Conservation (phyloP, 2,888 invertebrate genomes). For the Noctua fimbriata region DNA sequence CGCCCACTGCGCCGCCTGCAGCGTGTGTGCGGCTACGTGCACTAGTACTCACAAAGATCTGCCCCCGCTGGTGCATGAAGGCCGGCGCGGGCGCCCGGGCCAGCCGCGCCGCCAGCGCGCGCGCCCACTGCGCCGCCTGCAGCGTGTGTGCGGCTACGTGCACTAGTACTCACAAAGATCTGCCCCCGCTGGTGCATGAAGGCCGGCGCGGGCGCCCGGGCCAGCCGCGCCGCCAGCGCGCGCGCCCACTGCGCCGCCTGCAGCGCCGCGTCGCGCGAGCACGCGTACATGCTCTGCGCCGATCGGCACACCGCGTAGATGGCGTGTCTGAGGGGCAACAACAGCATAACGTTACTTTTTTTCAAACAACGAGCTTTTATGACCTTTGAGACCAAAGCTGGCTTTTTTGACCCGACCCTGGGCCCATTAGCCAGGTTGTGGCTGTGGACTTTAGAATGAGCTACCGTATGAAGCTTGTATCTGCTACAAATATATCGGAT, state of each 20-base stretch:
- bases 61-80: too few species aligned
- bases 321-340: conserved; percentile 73
- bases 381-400: too few species aligned
- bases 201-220: conserved; percentile 73
- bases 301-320: conserved; percentile 92
- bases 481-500: too few species aligned
- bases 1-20: too few species aligned
- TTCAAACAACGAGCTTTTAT: neutral
- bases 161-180: conserved; percentile 68
- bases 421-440: neutral
- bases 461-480: too few species aligned
- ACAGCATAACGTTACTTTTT: neutral
- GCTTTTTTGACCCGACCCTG: neutral
- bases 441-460: too few species aligned
- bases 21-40: too few species aligned
- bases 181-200: conserved; percentile 71
- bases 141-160: too few species aligned
- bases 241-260: conserved; percentile 96
- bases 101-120: too few species aligned
- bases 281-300: conserved; percentile 94
- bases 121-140: too few species aligned
- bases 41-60: too few species aligned
- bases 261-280: conserved; percentile 94
- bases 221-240: conserved; percentile 89
- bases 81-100: too few species aligned